Base-by-base conservation (phyloP, 2,797 vertebrate species). In the Alosa sapidissima region DNA sequence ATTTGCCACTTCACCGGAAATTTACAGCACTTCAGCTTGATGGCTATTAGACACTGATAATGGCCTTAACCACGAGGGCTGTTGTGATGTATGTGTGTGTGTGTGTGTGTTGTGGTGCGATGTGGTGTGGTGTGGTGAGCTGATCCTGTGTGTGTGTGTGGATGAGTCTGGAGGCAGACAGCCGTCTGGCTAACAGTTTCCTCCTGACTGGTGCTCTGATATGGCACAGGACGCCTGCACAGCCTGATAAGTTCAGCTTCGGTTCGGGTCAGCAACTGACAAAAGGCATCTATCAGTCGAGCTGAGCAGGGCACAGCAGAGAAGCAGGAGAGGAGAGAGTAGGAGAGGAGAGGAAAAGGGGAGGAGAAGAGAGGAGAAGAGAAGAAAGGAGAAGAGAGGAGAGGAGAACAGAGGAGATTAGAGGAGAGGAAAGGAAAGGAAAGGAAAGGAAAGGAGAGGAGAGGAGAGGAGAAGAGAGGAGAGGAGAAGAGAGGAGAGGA, bases 201-300 rank as follows among this genome's bases (percentile, higher is more conserved):
- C 91, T 90, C 88, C 52, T 90, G 84, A 88, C 91, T 85, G 60
- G 85, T 81, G 90, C 83, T 88, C 84, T 93, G 93, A 94, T 94
- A 93, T 89, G 87, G 81, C 82, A 85, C 89, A 91, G 93, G 92
- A 94, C 90, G 92, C 92, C 94, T 95, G 94, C 89, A 45, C 75
- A 82, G 81, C 47, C 91, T 94, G 94, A 96, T 95, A 95, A 95
- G 90, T 94, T 89, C 78, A 87, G 82, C 89, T 87, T 81, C 89
- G 91, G 89, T 84, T 85, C 82, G 89, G 86, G 85, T 83, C 89
- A 89, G 88, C 90, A 95, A 94, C 93, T 83, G 93, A 90, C 88
- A 24, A 86, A 87, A 87, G 88, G 87, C 91, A 93, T 94, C 92
- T 78, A 47, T 78, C 72, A 78, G 41, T 14, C 36, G 5, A 78